Evolutionary conservation across 2,113 vertebrate species (phyloP).

Genomic region (Pelusios castaneus): DNA sequence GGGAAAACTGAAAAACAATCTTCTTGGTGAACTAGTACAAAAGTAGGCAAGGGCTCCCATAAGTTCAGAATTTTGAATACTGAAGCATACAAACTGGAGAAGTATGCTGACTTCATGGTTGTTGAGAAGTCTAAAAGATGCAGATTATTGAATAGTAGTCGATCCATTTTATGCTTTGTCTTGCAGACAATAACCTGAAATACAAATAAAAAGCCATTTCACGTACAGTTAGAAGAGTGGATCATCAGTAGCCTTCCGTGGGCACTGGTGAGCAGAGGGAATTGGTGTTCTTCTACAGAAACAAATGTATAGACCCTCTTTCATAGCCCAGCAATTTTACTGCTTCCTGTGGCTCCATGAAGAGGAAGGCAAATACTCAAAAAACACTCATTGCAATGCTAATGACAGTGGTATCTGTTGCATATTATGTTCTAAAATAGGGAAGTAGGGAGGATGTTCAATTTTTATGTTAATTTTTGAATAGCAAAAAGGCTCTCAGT

Average conservation of each 20-base stretch:
- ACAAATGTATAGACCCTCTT: background rate
- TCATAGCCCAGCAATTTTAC: background rate
- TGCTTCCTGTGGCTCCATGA: background rate
- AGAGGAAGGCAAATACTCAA: background rate
- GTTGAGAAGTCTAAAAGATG: background rate
- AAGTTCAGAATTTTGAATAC: background rate
- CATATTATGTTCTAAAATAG: background rate
- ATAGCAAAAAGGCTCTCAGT: background rate
- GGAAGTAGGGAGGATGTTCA: constrained; percentile 1
- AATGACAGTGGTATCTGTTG: background rate
- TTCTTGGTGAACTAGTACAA: background rate
- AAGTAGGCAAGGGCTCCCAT: background rate
- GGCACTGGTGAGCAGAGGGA: background rate
- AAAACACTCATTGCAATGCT: background rate
- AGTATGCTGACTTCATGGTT: background rate
- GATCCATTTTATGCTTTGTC: background rate
- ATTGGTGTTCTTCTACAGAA: background rate
- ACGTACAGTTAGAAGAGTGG: background rate
- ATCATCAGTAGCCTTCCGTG: background rate
- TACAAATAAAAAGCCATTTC: background rate
- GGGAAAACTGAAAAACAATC: no score
- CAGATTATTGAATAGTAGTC: background rate
- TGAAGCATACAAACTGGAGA: background rate
- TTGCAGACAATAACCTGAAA: background rate
- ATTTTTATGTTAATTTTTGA: background rate